Conservation (phyloP, 2,113 vertebrate genomes). For the Pycnonotus jocosus region DNA sequence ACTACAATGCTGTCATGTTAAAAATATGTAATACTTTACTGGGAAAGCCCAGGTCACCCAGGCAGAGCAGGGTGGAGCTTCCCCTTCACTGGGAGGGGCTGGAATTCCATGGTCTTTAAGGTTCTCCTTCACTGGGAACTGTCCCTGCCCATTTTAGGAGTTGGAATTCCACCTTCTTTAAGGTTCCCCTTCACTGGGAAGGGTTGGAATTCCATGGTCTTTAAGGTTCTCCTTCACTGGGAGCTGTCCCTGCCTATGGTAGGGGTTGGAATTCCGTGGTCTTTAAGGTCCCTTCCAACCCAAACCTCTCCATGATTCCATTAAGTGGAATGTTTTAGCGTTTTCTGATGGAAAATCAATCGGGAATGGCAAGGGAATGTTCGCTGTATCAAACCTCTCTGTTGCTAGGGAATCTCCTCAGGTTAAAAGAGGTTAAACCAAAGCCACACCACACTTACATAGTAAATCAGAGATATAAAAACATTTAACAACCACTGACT, state of each 20-base stretch:
- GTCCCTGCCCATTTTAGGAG: neutral
- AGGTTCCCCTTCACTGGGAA: too few species aligned
- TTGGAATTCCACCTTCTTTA: neutral
- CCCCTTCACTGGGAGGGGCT: neutral
- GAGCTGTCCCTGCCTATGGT: too few species aligned
- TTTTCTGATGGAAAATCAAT: neutral
- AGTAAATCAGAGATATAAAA: neutral
- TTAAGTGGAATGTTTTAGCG: rapidly evolving
- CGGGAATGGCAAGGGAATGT: neutral
- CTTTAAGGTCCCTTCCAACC: neutral
- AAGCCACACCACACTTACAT: rapidly evolving
- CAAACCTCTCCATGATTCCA: neutral
- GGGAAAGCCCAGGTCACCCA: neutral
- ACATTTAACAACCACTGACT: neutral
- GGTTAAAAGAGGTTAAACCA: neutral
- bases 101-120: neutral
- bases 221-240: neutral
- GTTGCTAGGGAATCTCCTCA: neutral
- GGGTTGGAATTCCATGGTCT: rapidly evolving
- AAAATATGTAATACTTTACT: neutral
- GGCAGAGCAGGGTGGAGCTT: neutral
- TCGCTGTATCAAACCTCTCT: rapidly evolving
- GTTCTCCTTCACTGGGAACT: neutral
- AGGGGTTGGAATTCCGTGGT: neutral
- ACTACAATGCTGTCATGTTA: rapidly evolving